Evolutionary conservation across 2,113 vertebrate genomes (phyloP).

Genomic region (Aepyceros melampus): DNA sequence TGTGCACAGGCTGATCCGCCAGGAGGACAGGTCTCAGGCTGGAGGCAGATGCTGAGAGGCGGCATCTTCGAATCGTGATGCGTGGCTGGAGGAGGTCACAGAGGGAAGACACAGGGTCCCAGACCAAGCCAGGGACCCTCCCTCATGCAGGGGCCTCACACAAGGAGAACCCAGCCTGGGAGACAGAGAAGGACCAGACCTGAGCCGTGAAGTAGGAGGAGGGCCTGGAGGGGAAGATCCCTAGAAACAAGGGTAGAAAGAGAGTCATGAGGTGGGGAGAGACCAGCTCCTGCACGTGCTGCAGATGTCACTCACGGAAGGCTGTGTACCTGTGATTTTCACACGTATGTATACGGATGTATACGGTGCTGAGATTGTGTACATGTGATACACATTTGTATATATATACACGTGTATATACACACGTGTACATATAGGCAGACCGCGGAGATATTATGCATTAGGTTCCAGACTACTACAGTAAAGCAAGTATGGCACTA

Average conservation of each 20-base stretch:
- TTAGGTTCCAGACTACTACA: background rate
- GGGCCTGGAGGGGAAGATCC: fast-evolving
- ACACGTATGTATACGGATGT: background rate
- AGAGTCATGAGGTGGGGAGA: background rate
- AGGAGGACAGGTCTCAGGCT: background rate
- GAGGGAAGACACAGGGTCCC: background rate
- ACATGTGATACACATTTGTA: background rate
- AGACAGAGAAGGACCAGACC: background rate
- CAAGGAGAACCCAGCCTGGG: background rate
- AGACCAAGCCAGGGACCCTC: fast-evolving
- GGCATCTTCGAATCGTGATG: fast-evolving
- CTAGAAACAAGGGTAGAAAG: background rate
- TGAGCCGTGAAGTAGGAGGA: background rate
- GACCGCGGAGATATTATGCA: fast-evolving
- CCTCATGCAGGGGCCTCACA: background rate
- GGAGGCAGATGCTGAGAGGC: background rate
- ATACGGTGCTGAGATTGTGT: background rate
- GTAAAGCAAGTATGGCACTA: background rate
- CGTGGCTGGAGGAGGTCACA: background rate
- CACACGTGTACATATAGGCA: background rate
- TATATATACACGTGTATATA: fast-evolving
- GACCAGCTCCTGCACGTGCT: no score
- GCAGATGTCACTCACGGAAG: fast-evolving
- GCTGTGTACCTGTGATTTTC: background rate
- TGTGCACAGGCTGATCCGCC: background rate